Evolutionary conservation across 2,113 vertebrate genomes (phyloP).

Genomic region (Turnix velox): DNA sequence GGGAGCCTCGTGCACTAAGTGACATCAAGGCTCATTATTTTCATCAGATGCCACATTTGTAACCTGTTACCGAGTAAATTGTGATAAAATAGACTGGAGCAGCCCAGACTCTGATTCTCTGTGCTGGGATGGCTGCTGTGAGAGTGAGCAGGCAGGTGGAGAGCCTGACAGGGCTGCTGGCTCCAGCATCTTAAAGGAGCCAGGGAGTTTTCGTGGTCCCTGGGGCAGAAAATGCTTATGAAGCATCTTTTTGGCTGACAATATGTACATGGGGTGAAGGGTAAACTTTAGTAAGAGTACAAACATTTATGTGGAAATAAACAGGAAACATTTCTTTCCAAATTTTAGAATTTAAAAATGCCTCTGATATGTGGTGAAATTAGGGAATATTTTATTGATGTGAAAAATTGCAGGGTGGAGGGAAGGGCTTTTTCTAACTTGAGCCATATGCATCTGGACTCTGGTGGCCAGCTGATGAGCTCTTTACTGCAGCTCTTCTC

Average conservation of each 20-base stretch:
- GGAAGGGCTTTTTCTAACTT: neutral
- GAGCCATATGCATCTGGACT: neutral
- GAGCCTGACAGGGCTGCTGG: neutral
- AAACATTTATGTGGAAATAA: neutral
- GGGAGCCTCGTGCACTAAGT: conserved; percentile 79
- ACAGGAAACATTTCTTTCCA: neutral
- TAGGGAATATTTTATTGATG: neutral
- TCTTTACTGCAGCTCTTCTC: neutral
- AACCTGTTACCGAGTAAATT: conserved; percentile 89
- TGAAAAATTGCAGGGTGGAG: neutral
- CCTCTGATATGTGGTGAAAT: neutral
- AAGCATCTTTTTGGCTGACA: neutral
- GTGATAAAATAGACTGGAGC: conserved; percentile 85
- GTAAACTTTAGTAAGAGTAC: neutral
- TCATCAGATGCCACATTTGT: conserved; percentile 94
- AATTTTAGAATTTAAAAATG: neutral
- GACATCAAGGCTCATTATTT: conserved; percentile 93
- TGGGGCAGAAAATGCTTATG: neutral
- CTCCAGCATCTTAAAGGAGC: neutral
- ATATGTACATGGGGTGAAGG: neutral
- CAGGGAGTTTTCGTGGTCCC: neutral
- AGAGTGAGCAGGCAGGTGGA: neutral
- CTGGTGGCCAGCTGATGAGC: neutral
- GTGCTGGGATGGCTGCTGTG: neutral
- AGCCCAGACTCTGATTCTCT: conserved; percentile 70